These are phyloP conservation scores for Rotaria socialis DNA, from an alignment of 2,888 invertebrate genomes.

Conservation along the genomic window DNA sequence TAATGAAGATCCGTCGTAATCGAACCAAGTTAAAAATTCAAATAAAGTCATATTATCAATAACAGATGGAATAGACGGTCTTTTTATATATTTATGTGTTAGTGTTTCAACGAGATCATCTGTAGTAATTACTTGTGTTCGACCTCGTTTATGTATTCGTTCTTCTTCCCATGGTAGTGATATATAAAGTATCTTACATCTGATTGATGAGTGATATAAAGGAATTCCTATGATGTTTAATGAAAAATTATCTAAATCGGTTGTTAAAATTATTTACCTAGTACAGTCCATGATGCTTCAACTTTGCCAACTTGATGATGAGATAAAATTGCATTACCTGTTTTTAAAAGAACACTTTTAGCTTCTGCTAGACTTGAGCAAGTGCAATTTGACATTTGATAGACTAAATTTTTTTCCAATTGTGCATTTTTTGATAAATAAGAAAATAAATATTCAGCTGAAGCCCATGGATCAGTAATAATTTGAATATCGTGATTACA, in stretches of 20 bases:
- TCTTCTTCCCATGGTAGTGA: neutral
- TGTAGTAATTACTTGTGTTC: neutral
- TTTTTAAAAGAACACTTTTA: neutral
- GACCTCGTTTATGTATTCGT: neutral
- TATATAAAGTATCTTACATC: neutral
- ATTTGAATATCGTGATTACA: neutral
- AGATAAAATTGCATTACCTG: neutral
- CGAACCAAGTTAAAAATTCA: conserved; percentile 13
- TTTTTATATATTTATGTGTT: neutral
- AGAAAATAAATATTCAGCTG: conserved; percentile 6
- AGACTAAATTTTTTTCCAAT: neutral
- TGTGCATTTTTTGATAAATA: neutral
- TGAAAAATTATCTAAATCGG: neutral
- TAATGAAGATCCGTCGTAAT: neutral
- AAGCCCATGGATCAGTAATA: neutral
- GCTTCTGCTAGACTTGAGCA: neutral
- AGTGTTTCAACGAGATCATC: neutral
- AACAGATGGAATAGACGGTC: neutral
- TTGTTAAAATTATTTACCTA: neutral
- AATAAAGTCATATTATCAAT: neutral
- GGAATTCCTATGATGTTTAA: neutral
- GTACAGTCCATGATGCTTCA: neutral
- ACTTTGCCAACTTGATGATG: conserved; percentile 12
- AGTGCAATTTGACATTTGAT: neutral
- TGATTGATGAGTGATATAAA: neutral